Evolutionary conservation across 1,140 invertebrate genomes (phyloP).

Genomic region (Drosophila littoralis): DNA sequence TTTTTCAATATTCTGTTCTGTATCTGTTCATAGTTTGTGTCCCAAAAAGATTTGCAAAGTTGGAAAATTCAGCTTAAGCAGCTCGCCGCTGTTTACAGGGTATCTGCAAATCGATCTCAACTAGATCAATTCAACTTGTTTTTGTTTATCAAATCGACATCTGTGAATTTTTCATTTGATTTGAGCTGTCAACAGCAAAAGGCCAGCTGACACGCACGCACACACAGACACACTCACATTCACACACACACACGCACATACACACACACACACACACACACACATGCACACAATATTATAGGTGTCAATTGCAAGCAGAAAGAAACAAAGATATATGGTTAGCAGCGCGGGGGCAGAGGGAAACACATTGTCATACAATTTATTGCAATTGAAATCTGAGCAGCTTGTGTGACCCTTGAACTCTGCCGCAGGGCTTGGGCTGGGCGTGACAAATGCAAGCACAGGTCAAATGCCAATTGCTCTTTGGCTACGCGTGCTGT

Average conservation of each 20-base stretch:
- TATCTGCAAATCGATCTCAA: background rate
- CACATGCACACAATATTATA: background rate
- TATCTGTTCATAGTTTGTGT: no score
- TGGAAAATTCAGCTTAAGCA: no score
- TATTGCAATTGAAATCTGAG: conserved; percentile 23
- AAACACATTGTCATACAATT: conserved; percentile 14
- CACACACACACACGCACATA: background rate
- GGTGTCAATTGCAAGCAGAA: conserved; percentile 13
- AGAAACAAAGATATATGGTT: conserved; percentile 7
- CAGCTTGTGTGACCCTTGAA: conserved; percentile 16
- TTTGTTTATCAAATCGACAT: conserved; percentile 43
- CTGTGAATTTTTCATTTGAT: conserved; percentile 33
- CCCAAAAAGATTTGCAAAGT: no score
- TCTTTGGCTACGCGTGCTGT: conserved; percentile 6
- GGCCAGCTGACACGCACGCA: background rate
- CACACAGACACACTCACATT: background rate
- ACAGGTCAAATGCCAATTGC: conserved; percentile 23
- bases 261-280: background rate
- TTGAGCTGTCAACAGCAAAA: background rate
- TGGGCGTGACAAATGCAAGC: conserved; percentile 1
- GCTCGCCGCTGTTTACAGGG: background rate
- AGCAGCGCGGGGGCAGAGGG: background rate
- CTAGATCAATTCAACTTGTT: conserved; percentile 25
- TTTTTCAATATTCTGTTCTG: no score
- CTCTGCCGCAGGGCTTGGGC: background rate